A percentile compares a stretch with the other conserved stretches of the same genome.
Evolutionary conservation across 2,797 vertebrate genomes (phyloP).

Genomic region (Phataginus tetradactyla): DNA sequence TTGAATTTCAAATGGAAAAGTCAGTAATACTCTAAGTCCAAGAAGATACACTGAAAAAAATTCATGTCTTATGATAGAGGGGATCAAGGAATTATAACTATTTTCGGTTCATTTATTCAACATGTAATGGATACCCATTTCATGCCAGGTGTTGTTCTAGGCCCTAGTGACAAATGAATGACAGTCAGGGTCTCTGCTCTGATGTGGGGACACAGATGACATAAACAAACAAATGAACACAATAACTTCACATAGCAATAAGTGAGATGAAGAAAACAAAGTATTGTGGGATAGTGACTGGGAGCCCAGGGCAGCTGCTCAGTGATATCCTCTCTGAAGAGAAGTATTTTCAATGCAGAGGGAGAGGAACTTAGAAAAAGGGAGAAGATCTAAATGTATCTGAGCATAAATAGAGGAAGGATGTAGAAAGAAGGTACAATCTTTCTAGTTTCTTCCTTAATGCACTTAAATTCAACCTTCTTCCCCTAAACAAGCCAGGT

Average conservation of each 20-base stretch:
- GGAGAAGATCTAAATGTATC: background rate
- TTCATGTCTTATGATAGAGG: background rate
- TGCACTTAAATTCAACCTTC: background rate
- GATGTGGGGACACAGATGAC: background rate
- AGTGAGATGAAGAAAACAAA: background rate
- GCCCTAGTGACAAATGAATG: background rate
- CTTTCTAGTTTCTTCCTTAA: background rate
- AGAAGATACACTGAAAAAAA: background rate
- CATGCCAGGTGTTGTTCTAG: background rate
- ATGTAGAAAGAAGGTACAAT: background rate
- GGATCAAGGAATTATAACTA: background rate
- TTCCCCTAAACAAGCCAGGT: background rate
- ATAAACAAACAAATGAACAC: background rate
- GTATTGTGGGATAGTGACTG: background rate
- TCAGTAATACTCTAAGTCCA: background rate
- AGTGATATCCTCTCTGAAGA: background rate
- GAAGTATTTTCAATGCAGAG: background rate
- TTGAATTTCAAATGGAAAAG: conserved; percentile 27
- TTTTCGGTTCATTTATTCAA: background rate
- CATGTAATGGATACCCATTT: background rate
- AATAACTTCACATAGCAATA: background rate
- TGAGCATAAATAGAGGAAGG: background rate
- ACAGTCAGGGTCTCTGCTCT: background rate
- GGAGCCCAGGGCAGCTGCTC: background rate
- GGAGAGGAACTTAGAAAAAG: background rate